Conservation (phyloP, 2,797 vertebrate species). For the Streptopelia turtur region DNA sequence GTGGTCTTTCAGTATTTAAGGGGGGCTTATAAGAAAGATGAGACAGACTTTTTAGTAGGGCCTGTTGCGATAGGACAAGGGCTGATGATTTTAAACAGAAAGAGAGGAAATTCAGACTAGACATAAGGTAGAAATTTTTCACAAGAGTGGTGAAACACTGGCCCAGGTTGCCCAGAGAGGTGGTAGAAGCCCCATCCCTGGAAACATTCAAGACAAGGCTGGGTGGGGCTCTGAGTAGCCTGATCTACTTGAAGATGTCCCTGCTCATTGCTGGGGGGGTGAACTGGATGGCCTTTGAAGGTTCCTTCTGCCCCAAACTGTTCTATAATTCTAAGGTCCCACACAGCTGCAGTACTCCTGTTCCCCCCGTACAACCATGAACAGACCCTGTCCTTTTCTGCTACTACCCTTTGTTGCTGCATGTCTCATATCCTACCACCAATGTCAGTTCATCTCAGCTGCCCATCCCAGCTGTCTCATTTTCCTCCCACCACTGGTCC, state of each 20-base stretch:
- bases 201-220: not conserved
- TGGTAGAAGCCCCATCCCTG: not conserved
- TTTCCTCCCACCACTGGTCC: not conserved
- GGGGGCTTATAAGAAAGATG: not conserved
- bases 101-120: not conserved
- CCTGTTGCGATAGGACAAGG: not conserved
- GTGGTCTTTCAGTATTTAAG: not conserved
- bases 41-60: not conserved
- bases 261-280: rapidly evolving
- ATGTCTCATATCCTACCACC: not conserved
- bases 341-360: not conserved
- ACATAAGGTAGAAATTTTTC: not conserved
- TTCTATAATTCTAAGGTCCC: not conserved
- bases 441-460: not conserved
- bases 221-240: not conserved
- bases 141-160: rapidly evolving
- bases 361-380: not conserved
- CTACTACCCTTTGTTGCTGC: not conserved
- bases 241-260: not conserved
- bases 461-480: not conserved
- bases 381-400: not conserved
- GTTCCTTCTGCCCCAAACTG: not conserved
- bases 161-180: not conserved
- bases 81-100: not conserved
- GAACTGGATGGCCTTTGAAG: not conserved